Conservation (phyloP, 1,140 invertebrate species). For the Gryllus bimaculatus region DNA sequence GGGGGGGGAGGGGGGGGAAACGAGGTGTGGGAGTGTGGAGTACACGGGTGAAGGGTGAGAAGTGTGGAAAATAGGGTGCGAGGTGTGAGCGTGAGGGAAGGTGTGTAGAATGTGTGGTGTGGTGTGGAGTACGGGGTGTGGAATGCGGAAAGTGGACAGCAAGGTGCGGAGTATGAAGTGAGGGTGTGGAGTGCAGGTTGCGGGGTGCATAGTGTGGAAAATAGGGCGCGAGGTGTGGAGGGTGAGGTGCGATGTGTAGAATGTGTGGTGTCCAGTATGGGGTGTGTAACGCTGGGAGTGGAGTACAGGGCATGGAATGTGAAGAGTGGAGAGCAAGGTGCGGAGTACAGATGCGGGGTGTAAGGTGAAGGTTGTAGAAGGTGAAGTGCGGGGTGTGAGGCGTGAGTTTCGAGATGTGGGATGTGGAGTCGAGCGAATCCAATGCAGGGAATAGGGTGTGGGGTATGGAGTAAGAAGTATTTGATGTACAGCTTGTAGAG, state of each 20-base stretch:
- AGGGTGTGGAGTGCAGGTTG: background rate
- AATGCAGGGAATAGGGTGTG: too few species aligned
- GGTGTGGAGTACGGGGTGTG: too few species aligned
- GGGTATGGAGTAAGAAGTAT: too few species aligned
- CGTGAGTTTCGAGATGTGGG: background rate
- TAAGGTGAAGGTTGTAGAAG: background rate
- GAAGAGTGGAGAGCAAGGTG: background rate
- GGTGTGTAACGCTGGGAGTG: background rate
- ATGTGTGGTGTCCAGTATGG: background rate
- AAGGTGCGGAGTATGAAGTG: background rate
- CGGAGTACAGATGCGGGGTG: background rate
- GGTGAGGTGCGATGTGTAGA: background rate
- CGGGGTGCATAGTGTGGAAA: background rate
- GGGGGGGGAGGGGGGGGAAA: too few species aligned
- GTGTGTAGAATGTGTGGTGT: too few species aligned
- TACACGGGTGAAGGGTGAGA: too few species aligned
- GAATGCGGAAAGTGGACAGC: background rate
- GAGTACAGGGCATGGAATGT: conserved; percentile 7
- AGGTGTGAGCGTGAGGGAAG: too few species aligned
- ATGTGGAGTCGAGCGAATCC: too few species aligned
- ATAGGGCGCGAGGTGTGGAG: conserved; percentile 8
- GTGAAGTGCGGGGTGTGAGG: background rate
- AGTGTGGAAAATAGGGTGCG: too few species aligned
- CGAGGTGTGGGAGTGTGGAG: too few species aligned
- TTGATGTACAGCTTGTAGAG: too few species aligned